Conservation (phyloP, 1,140 invertebrate species). For the Bombus cullumanus region DNA sequence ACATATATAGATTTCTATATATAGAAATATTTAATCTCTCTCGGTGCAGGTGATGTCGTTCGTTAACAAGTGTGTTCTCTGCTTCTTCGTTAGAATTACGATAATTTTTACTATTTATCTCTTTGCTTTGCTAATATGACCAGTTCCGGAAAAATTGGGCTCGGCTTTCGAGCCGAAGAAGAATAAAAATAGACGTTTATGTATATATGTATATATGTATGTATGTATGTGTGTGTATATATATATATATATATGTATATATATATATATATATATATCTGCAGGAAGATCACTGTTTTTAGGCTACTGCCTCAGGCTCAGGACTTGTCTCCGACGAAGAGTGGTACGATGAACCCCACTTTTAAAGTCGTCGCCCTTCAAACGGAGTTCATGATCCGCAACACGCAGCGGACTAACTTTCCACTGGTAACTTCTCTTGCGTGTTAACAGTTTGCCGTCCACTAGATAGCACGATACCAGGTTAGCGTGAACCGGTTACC, state of each 20-base stretch:
- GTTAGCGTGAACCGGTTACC: no score
- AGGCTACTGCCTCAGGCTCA: conserved; percentile 64
- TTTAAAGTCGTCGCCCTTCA: conserved; percentile 45
- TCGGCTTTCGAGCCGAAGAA: background rate
- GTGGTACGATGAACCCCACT: conserved; percentile 40
- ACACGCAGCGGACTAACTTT: conserved; percentile 10
- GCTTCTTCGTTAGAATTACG: background rate
- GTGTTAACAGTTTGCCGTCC: background rate
- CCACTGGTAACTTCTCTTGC: conserved; percentile 18
- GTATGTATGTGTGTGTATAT: no score
- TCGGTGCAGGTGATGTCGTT: conserved; percentile 58
- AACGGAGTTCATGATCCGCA: conserved; percentile 55
- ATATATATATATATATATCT: conserved; percentile 28
- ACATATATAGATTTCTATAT: conserved; percentile 37
- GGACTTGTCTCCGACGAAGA: conserved; percentile 51
- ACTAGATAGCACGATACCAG: background rate
- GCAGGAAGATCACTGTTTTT: conserved; percentile 61
- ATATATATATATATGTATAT: background rate
- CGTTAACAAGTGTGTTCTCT: conserved; percentile 64
- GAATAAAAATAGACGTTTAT: conserved; percentile 60
- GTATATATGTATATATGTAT: conserved; percentile 25
- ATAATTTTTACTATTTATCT: background rate
- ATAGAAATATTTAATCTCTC: conserved; percentile 39
- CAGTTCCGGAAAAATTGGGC: background rate
- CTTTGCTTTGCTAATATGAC: background rate